Base-by-base conservation (phyloP, 2,113 vertebrate species). In the Mesembrinibis cayennensis region DNA sequence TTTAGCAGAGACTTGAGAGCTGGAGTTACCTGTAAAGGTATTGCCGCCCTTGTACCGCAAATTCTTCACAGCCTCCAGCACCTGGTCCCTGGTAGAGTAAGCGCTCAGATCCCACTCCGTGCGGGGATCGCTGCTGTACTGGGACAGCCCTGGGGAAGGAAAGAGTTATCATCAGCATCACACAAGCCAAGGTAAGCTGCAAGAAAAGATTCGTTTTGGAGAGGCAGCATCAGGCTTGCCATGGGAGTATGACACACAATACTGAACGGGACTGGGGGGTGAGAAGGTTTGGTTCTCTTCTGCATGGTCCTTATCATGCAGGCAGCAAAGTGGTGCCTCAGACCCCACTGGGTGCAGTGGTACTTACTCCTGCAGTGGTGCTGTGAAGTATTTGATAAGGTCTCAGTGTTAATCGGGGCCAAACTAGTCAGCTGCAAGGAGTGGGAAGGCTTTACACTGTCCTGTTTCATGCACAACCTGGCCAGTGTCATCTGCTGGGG, bases 81-180 rank as follows among this genome's bases (percentile, higher is more conserved):
- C 97, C 92, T 99, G 98, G 2, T 99, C 98, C 97, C 98, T 98
- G 3, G 98, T 98, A 20, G 97, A 96, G 81, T 98, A 98, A 86
- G 98, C 49, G 26, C 98, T 99, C 78, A 99, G 98, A 29, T 99
- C 98, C 99, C 99, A 99, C 96, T 99, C 99, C 0, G 99, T 99
- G 87, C 97, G 98, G 13, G 99, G 99, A 42, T 99, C 99, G 8
- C 99, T 98, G 50, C 99, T 99, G 97, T 99, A 99, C 97, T 99
- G 99, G 55, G 99, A 99, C 83, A 99, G 96, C 34, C 99, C 99
- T 99, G 89, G 34, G 59, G 71, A 71, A 38, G 34, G 56, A 25
- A 82, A 85, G 79, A 63, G 49, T 26, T 19, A 0, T 67, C 1
- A 1, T 67, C 1, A 1, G 78, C 77, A 80, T 12, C 22, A 0